These are phyloP conservation scores for Oncorhynchus gorbuscha DNA, from an alignment of 2,113 vertebrate genomes.

Conservation along the genomic window DNA sequence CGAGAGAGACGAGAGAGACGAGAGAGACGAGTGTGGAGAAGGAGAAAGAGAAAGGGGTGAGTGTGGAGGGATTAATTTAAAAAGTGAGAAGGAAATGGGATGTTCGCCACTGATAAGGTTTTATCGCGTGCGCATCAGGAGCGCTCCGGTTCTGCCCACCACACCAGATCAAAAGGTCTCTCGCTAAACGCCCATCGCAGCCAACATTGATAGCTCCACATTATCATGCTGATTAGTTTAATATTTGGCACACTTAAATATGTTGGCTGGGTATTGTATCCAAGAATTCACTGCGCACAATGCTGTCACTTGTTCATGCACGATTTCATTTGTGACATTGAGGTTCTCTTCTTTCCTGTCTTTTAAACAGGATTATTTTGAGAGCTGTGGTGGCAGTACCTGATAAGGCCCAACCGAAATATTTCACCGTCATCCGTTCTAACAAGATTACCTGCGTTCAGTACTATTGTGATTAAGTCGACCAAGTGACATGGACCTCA, in stretches of 20 bases:
- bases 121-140: constrained; percentile 53
- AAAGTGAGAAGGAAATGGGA: constrained; percentile 72
- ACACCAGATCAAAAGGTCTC: constrained; percentile 71
- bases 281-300: background rate
- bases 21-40: background rate
- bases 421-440: background rate
- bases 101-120: constrained; percentile 71
- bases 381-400: background rate
- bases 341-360: background rate
- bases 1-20: too few species aligned
- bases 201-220: constrained; percentile 64
- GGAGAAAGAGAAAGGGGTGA: constrained; percentile 24
- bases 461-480: constrained; percentile 18
- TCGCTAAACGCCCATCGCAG: constrained; percentile 45
- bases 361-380: background rate
- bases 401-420: constrained; percentile 8
- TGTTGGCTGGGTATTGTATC: constrained; percentile 12
- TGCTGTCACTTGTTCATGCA: constrained; percentile 1
- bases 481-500: constrained; percentile 2
- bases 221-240: constrained; percentile 75
- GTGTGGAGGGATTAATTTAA: constrained; percentile 70
- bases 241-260: constrained; percentile 51
- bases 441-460: constrained; percentile 16
- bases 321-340: background rate
- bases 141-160: constrained; percentile 33